A percentile compares a stretch with the other conserved stretches of the same genome.
These are phyloP conservation scores for Takifugu rubripes DNA, from an alignment of 2,797 vertebrate species.

Conservation along the genomic window DNA sequence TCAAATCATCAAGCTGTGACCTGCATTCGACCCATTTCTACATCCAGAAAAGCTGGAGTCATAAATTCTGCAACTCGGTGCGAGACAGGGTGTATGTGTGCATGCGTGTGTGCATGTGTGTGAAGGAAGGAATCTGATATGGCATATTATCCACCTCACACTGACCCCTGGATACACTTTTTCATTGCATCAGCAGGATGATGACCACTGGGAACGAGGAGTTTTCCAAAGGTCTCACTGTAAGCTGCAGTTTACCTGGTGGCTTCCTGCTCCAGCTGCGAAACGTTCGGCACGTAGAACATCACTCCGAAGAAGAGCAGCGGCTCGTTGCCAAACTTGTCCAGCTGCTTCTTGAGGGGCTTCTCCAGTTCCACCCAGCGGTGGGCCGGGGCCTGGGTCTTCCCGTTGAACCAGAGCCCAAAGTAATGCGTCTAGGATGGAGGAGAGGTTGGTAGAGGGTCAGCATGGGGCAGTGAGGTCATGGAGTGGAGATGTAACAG, in stretches of 20 bases:
- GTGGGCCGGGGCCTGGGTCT: slow-evolving; percentile 81
- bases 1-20: slow-evolving; percentile 52
- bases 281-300: slow-evolving; percentile 94
- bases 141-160: slow-evolving; percentile 42
- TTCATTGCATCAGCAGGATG: background rate
- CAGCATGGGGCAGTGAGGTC: slow-evolving; percentile 7
- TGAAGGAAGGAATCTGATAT: slow-evolving; percentile 35
- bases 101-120: slow-evolving; percentile 18
- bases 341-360: slow-evolving; percentile 96
- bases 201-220: background rate
- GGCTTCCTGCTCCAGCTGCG: slow-evolving; percentile 88
- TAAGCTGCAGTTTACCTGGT: slow-evolving; percentile 82
- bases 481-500: too few relatives aligned
- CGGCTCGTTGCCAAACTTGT: slow-evolving; percentile 94
- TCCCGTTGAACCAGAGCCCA: slow-evolving; percentile 94
- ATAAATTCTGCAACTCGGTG: slow-evolving; percentile 63
- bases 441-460: slow-evolving; percentile 8
- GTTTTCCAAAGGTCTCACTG: background rate
- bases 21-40: slow-evolving; percentile 62
- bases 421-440: slow-evolving; percentile 87
- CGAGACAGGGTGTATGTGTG: slow-evolving; percentile 41
- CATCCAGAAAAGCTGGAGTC: slow-evolving; percentile 52
- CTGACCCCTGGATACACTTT: slow-evolving; percentile 44
- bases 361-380: slow-evolving; percentile 99
- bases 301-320: slow-evolving; percentile 96